Conservation (phyloP, 2,888 invertebrate genomes). For the Synergus laeviventris region DNA sequence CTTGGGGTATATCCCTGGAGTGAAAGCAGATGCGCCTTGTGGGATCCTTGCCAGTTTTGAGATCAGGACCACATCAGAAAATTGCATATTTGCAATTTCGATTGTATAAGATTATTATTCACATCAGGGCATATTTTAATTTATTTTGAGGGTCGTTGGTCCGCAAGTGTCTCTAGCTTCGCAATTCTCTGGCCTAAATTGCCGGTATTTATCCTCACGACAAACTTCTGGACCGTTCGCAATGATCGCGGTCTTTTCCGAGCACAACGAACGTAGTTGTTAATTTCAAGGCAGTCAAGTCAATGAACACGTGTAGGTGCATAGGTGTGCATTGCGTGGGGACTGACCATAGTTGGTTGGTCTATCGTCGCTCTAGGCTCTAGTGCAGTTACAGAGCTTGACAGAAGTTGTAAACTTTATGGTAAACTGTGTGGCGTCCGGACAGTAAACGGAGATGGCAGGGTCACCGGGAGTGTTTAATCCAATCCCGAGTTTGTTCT, state of each 20-base stretch:
- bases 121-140: conserved; percentile 11
- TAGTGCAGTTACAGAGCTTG: conserved; percentile 53
- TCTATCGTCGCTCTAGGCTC: conserved; percentile 59
- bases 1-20: too few species aligned
- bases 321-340: background rate
- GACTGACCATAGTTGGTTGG: conserved; percentile 4
- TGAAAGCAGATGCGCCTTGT: too few species aligned
- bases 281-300: conserved; percentile 11
- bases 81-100: background rate
- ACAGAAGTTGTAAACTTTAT: conserved; percentile 71
- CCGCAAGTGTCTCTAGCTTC: background rate
- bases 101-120: too few species aligned
- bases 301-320: background rate
- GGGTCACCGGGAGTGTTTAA: conserved; percentile 65
- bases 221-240: conserved; percentile 53
- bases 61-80: too few species aligned
- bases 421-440: conserved; percentile 68
- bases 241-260: conserved; percentile 56
- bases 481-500: conserved; percentile 74
- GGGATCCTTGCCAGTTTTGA: too few species aligned
- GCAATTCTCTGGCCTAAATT: conserved; percentile 46
- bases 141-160: conserved; percentile 19
- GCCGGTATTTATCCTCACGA: conserved; percentile 51
- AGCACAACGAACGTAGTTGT: conserved; percentile 47
- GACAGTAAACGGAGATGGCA: conserved; percentile 68